Base-by-base conservation (phyloP, 2,797 vertebrate genomes). In the Poecilia wingei region DNA sequence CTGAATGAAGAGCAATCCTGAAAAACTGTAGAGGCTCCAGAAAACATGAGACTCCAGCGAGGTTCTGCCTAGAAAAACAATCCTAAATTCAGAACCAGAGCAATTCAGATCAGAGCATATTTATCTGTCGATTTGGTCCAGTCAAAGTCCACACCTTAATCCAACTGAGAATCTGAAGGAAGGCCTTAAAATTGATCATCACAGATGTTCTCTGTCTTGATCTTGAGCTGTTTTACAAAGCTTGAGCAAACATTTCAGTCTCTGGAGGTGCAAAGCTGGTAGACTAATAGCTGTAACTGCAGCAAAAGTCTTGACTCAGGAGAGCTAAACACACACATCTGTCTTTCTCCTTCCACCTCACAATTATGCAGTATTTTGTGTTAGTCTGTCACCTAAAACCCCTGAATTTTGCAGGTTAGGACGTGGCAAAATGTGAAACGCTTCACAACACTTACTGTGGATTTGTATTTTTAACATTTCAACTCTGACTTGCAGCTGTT, bases 401-500 rank as follows among this genome's bases (percentile, higher is more conserved):
- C 4, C 39, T 43, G 3, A 28, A 45, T 14, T 45, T 45, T 45
- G 68, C 28, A 28, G 41, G 6, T 28, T 46, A 46, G 46, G 41
- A 71, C 0, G 10, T 71, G 43, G 22, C 43, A 46, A 46, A 46
- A 71, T 46, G 68, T n/a, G 68, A 46, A 71, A 28, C 45, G 28
- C 43, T 45, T 45, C 43, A 45, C 25, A 70, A 14, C 41, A 18
- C 68, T 46, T 71, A n/a, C 18, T 46, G 16, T 71, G 68, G 41
- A 71, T 46, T 14, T n/a, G n/a, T 70, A 31, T 71, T 28, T 71
- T 45, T n/a, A n/a, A n/a, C 41, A 70, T 31, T 79, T 79, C 74
- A 70, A 74, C 6, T 43, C 33, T 83, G 53, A 79, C 51, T 51
- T 76, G 74, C 85, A 91, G 82, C 86, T 92, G 91, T 87, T 87